phyloP scores from a whole-genome alignment of 1,140 invertebrate species.

The Drosophila pectinifera region DNA sequence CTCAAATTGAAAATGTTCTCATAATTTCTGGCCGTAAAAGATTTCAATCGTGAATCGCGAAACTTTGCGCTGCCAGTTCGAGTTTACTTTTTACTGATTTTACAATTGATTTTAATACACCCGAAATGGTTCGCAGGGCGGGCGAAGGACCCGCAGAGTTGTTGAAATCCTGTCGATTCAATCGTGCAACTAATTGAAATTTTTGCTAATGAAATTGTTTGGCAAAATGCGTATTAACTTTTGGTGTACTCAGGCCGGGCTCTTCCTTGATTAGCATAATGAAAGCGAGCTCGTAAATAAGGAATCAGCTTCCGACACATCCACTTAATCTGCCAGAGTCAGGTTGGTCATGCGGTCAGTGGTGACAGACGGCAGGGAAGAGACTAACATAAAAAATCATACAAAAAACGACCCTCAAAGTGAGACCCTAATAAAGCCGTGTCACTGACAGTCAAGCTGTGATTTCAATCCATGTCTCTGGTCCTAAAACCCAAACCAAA shows the following conservation, averaged over 20 bases:
- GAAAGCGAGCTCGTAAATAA: constrained; percentile 24
- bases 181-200: constrained; percentile 81
- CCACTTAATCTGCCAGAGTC: constrained; percentile 31
- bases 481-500: neutral
- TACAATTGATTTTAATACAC: constrained; percentile 78
- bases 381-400: neutral
- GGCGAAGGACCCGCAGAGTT: constrained; percentile 41
- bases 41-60: constrained; percentile 82
- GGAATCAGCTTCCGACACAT: constrained; percentile 35
- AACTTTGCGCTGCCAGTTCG: constrained; percentile 61
- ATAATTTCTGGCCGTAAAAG: constrained; percentile 81
- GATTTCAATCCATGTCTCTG: constrained; percentile 21
- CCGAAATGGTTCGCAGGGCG: neutral
- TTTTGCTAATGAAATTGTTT: constrained; percentile 72
- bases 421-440: constrained; percentile 55
- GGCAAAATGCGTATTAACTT: constrained; percentile 57
- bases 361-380: constrained; percentile 1
- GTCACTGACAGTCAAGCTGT: constrained; percentile 17
- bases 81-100: constrained; percentile 78
- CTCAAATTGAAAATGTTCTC: constrained; percentile 79
- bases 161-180: constrained; percentile 81
- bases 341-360: constrained; percentile 10
- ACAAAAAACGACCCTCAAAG: constrained; percentile 24
- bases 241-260: constrained; percentile 18
- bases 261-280: constrained; percentile 42